Evolutionary conservation across 2,113 vertebrate species (phyloP).

Genomic region (Callithrix jacchus): DNA sequence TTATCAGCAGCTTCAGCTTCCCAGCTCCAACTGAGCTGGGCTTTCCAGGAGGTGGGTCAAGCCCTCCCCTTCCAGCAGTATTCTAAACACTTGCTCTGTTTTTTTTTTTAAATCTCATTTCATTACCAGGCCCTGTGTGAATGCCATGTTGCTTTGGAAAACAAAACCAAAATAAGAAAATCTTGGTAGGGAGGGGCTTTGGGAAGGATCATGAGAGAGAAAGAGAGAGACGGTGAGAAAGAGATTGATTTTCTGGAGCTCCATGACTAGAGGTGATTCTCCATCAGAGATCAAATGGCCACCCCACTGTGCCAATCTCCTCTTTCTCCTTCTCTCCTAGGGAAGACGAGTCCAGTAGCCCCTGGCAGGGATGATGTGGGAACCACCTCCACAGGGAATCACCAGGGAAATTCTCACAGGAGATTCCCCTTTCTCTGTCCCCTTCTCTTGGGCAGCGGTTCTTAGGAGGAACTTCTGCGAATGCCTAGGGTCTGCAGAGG

Average conservation of each 20-base stretch:
- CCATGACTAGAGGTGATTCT: background rate
- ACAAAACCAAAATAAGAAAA: background rate
- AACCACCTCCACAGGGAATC: background rate
- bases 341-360: background rate
- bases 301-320: no score
- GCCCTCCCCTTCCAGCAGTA: slow-evolving; percentile 49
- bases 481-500: background rate
- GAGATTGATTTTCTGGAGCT: background rate
- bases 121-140: slow-evolving; percentile 42
- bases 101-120: slow-evolving; percentile 60
- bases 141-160: slow-evolving; percentile 10
- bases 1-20: slow-evolving; percentile 67
- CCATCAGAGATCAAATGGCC: background rate
- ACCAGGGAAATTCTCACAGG: background rate
- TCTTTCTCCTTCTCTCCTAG: background rate
- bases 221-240: background rate
- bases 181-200: background rate
- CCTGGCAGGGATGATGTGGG: background rate
- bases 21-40: background rate
- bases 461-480: background rate
- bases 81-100: slow-evolving; percentile 18
- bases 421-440: rapidly evolving
- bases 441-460: background rate
- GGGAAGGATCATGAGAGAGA: background rate
- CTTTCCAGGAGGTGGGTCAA: slow-evolving; percentile 30